Conservation (phyloP, 2,797 vertebrate genomes). For the Sebastiscus tertius region DNA sequence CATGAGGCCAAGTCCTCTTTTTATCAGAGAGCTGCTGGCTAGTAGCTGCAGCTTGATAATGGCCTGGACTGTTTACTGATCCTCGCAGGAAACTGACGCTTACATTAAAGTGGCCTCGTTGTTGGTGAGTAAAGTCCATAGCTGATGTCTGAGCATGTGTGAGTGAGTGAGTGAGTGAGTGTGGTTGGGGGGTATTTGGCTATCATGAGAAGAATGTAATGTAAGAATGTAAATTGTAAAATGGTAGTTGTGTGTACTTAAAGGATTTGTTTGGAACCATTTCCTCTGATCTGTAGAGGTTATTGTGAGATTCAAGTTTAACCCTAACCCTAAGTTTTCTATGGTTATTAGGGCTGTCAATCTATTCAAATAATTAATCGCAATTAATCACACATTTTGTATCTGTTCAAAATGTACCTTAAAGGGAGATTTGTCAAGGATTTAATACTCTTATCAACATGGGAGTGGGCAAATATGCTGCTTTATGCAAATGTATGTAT, state of each 20-base stretch:
- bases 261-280: background rate
- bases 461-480: no score
- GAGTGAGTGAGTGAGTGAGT: conserved; percentile 3
- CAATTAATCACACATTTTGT: no score
- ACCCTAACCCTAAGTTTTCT: background rate
- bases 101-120: conserved; percentile 64
- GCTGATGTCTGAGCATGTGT: conserved; percentile 25
- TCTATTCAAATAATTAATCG: no score
- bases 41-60: conserved; percentile 67
- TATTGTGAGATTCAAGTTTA: background rate
- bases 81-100: conserved; percentile 72
- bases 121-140: conserved; percentile 72
- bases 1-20: conserved; percentile 31
- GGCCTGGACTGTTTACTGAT: conserved; percentile 78
- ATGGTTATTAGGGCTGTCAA: no score
- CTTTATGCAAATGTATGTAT: no score
- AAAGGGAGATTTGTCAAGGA: no score
- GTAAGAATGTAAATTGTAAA: conserved; percentile 55
- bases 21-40: conserved; percentile 69
- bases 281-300: background rate
- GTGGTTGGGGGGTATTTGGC: background rate
- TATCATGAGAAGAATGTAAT: conserved; percentile 35
- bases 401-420: no score
- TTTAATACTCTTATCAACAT: no score
- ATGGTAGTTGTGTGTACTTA: background rate